Evolutionary conservation across 92 coral and sea anemone genomes (phyloP).

Genomic region (Porites cylindrica): DNA sequence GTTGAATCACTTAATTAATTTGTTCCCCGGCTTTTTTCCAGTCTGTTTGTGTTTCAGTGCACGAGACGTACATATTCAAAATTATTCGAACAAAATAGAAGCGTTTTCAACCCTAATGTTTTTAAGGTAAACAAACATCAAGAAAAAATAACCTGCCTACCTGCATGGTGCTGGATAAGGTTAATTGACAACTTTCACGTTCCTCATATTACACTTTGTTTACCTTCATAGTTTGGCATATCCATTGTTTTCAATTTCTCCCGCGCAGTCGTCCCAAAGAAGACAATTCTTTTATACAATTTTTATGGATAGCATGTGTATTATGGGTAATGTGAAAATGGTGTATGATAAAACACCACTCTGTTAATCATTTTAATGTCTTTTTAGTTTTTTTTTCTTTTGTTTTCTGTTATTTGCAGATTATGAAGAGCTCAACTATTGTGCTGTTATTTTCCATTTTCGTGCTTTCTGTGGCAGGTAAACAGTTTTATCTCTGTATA

Average conservation of each 20-base stretch:
- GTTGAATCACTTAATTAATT: not conserved
- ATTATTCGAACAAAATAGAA: not conserved
- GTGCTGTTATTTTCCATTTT: not conserved
- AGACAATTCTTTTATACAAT: too few relatives aligned
- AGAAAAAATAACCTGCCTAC: not conserved
- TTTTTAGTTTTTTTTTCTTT: not conserved
- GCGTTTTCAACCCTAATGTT: not conserved
- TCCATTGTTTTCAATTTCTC: too few relatives aligned
- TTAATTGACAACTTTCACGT: too few relatives aligned
- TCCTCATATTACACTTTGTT: too few relatives aligned
- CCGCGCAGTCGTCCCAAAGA: too few relatives aligned
- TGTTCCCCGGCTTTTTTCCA: not conserved
- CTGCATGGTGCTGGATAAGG: too few relatives aligned
- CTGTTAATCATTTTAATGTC: not conserved
- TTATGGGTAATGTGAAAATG: too few relatives aligned
- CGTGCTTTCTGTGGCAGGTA: slow-evolving; percentile 1
- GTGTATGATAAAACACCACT: too few relatives aligned
- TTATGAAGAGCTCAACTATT: not conserved
- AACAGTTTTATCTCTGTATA: not conserved
- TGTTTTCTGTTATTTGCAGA: not conserved
- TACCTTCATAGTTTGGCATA: too few relatives aligned
- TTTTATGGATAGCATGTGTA: too few relatives aligned
- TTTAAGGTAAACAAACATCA: not conserved
- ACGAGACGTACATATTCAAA: slow-evolving; percentile 18
- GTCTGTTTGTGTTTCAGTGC: not conserved